Evolutionary conservation across 2,888 invertebrate species (phyloP).

Genomic region (Muscina levida): DNA sequence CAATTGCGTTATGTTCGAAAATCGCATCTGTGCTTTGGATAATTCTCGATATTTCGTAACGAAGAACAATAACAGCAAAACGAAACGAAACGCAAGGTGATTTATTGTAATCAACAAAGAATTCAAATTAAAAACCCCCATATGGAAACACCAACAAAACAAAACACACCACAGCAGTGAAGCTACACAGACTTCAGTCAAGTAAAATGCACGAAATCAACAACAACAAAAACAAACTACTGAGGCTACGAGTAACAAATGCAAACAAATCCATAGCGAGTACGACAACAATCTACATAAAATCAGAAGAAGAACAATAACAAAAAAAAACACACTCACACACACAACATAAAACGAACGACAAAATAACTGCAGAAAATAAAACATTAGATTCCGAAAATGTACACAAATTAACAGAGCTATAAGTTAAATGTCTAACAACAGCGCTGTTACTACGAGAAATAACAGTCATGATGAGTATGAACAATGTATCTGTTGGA

Average conservation of each 20-base stretch:
- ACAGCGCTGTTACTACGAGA: conserved; percentile 25
- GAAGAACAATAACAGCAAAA: conserved; percentile 40
- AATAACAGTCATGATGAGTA: too few relatives aligned
- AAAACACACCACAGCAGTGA: conserved; percentile 37
- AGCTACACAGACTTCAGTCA: conserved; percentile 26
- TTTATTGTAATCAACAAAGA: conserved; percentile 34
- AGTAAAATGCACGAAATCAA: conserved; percentile 22
- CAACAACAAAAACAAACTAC: neutral
- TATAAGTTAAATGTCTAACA: conserved; percentile 12
- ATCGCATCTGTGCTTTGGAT: neutral
- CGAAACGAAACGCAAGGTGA: conserved; percentile 55
- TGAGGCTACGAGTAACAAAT: neutral
- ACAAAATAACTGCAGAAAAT: too few relatives aligned
- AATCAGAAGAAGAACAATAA: conserved; percentile 1
- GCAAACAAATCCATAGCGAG: neutral
- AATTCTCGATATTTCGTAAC: too few relatives aligned
- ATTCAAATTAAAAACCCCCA: neutral
- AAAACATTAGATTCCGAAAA: too few relatives aligned
- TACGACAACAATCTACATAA: neutral
- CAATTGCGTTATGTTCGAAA: too few relatives aligned
- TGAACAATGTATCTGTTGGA: too few relatives aligned
- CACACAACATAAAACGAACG: neutral
- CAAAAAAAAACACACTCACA: neutral
- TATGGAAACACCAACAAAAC: neutral
- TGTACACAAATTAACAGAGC: conserved; percentile 42